Percentiles rank a stretch among this genome's conserved stretches.
Conservation (phyloP, 2,888 invertebrate genomes). For the Clusia tigrina region DNA sequence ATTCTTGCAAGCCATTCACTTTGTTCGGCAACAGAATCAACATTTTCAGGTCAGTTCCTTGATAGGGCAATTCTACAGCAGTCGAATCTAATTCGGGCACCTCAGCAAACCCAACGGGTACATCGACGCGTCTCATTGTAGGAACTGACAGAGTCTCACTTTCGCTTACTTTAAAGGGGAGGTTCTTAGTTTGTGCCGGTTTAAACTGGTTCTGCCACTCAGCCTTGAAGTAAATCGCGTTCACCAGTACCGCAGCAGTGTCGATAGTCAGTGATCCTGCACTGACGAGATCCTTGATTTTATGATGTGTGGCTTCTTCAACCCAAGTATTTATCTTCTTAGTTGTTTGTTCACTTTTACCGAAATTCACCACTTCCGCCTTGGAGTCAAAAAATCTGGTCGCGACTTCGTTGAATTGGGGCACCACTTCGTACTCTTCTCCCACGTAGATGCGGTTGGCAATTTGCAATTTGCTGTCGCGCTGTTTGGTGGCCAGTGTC, state of each 20-base stretch:
- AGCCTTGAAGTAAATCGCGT: conserved; percentile 35
- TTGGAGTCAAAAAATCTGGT: conserved; percentile 28
- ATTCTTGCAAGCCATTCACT: conserved; percentile 67
- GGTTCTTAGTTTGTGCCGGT: conserved; percentile 77
- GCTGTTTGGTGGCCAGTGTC: too few species aligned
- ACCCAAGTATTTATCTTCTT: conserved; percentile 58
- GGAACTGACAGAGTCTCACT: conserved; percentile 63
- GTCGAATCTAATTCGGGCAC: conserved; percentile 65
- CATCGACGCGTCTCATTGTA: too few species aligned
- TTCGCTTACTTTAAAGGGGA: conserved; percentile 72
- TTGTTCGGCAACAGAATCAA: conserved; percentile 76
- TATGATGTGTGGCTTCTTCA: conserved; percentile 30
- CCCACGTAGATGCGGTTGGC: conserved; percentile 33
- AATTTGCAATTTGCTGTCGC: conserved; percentile 72
- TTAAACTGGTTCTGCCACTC: conserved; percentile 33
- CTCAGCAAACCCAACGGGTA: conserved; percentile 64
- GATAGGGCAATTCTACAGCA: conserved; percentile 76
- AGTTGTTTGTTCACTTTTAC: conserved; percentile 63
- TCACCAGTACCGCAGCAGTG: conserved; percentile 30
- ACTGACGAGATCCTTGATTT: conserved; percentile 27
- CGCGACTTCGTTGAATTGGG: conserved; percentile 29
- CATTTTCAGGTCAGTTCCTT: conserved; percentile 74
- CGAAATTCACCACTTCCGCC: conserved; percentile 31
- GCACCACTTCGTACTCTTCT: conserved; percentile 22
- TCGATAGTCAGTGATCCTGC: conserved; percentile 20